Evolutionary conservation across 2,888 invertebrate species (phyloP), one percentile per base, ranked within the genome.

Genomic region (Drosophila maculinotata): DNA sequence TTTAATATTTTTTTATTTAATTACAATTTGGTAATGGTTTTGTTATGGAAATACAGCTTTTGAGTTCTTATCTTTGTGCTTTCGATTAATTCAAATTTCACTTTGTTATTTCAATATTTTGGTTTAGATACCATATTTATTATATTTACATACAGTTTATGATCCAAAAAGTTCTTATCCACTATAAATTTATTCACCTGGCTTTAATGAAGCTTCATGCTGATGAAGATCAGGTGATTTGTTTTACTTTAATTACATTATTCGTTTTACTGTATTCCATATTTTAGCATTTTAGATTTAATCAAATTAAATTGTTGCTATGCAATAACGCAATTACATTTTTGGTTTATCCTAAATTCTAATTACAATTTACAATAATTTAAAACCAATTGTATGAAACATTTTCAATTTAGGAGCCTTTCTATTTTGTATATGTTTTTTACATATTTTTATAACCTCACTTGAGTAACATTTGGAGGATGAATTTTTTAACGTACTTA

Each of bases 271-370:
- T 38, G 25, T 49, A 38, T 44, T 48, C 7, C 56, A 35, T 39
- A 15, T 14, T 57, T 44, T 20, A 17, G 31, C 14, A 9, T 3
- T 28, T 49, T 33, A 31, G 26, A 49, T 45, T 47, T 23, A 60
- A 60, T 57, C 12, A 58, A 71, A 53, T 45, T 25, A 63, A 54
- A 52, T 45, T 53, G 48, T 62, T 71, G 52, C 60, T 67, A 48
- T 52, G 66, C 70, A 71, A 71, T 45, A 67, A 71, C 49, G 53
- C 49, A 57, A 71, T 57, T 49, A 17, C 33, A 36, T 44, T 52
- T 7, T 48, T 52, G 30, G 45, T 38, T 12, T 36, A 31, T n/a
- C 26, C 30, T 48, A 38, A 31, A 36, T 12, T 41, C 15, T 44
- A 53, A 23, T 41, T 41, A 47, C 23, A 56, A 42, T 65, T 31